Base-by-base conservation (phyloP, 2,888 invertebrate genomes). In the Ichneumoninae sp. region DNA sequence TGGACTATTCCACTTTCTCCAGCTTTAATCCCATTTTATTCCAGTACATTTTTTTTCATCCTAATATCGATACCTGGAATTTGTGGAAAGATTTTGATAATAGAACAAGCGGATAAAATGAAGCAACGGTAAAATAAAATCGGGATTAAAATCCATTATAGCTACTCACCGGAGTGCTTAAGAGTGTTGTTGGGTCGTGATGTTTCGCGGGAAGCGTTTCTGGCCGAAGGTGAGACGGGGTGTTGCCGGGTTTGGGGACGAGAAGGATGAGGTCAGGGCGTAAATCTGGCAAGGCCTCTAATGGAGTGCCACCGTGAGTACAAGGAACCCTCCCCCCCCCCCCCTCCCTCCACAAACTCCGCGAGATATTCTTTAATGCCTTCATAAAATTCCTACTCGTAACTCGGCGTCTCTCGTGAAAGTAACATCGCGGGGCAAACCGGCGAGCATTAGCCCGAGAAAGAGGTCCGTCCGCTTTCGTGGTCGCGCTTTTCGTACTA, bases 361-460 rank as follows among this genome's bases (percentile, higher is more conserved):
- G 79, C 83, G 85, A 87, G 87, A 89, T 87, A 87, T 88, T 87
- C 88, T 88, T 88, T 89, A 88, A 89, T 89, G 86, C 87, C 87
- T 88, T 88, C 87, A 87, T 88, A 86, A 90, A 89, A 89, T 87
- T 88, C 84, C 76, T 80, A 78, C 86, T 88, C 85, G 78, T 85
- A 87, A 87, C 85, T 85, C 85, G 74, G 73, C 77, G 81, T 69
- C 76, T 71, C 76, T 76, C 75, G 70, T 50, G 36, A 52, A 47
- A 80, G 83, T 76, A 81, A 76, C 71, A 83, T 57, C 60, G 50
- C 33, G 54, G 44, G 19, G 30, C 26, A 16, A 30, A 16, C 33
- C 30, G 6, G 50, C 79, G 86, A 85, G 82, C 85, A 83, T 69
- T 33, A 66, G 65, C 52, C 70, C 73, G 66, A 83, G 63, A 76